Conservation (phyloP, 2,888 invertebrate genomes). For the Morpho helenor region DNA sequence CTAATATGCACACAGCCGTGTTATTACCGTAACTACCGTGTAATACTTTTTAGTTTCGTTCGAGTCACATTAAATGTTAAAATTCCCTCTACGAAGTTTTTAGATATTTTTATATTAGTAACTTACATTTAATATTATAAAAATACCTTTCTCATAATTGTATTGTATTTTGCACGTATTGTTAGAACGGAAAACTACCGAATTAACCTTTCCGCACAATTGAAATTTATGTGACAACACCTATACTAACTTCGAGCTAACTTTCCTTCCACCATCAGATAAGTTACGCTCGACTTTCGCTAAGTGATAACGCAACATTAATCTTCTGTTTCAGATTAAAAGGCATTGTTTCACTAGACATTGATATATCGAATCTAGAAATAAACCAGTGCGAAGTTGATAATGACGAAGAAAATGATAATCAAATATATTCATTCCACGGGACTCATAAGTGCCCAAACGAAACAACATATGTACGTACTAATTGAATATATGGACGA, state of each 20-base stretch:
- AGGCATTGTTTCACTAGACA: constrained; percentile 82
- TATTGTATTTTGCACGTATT: too few species aligned
- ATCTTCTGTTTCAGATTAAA: constrained; percentile 50
- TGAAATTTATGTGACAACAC: too few species aligned
- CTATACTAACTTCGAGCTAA: constrained; percentile 8
- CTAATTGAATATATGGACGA: too few species aligned
- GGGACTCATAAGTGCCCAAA: constrained; percentile 95
- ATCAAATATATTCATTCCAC: constrained; percentile 88
- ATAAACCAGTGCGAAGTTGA: constrained; percentile 90
- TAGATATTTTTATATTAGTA: too few species aligned
- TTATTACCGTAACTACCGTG: too few species aligned
- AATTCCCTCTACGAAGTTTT: neutral
- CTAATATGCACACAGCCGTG: too few species aligned
- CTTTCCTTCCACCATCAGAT: constrained; percentile 15
- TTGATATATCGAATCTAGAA: constrained; percentile 88
- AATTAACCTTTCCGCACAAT: too few species aligned
- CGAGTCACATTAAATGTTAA: too few species aligned
- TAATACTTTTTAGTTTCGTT: too few species aligned
- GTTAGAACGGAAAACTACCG: too few species aligned
- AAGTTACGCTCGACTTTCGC: constrained; percentile 10
- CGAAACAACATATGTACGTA: constrained; percentile 86
- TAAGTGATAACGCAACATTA: constrained; percentile 13
- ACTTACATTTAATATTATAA: too few species aligned
- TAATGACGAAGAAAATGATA: constrained; percentile 49
- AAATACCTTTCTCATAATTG: too few species aligned